Evolutionary conservation across 2,888 invertebrate genomes (phyloP).

Genomic region (Prosopocoilus inquinatus): DNA sequence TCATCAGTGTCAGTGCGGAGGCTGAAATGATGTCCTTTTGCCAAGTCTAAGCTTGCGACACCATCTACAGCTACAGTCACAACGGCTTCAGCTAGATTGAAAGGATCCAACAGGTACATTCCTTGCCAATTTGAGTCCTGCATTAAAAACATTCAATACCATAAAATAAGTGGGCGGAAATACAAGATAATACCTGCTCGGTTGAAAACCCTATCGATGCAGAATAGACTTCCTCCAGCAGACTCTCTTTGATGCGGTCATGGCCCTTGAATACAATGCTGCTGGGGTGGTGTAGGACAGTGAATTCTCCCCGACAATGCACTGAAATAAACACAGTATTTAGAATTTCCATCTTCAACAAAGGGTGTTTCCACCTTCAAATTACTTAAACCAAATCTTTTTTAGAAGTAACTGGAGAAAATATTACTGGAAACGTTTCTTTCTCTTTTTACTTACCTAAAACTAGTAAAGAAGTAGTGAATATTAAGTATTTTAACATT

Average conservation of each 20-base stretch:
- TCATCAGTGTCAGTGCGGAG: constrained; percentile 63
- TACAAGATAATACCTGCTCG: constrained; percentile 56
- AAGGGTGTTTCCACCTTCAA: too few species aligned
- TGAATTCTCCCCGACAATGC: constrained; percentile 60
- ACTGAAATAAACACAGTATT: constrained; percentile 1
- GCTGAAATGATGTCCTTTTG: constrained; percentile 58
- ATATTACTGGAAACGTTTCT: neutral
- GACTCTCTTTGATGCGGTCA: constrained; percentile 61
- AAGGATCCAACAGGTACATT: constrained; percentile 66
- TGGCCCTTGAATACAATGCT: constrained; percentile 68
- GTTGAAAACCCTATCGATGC: constrained; percentile 71
- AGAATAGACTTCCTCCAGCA: constrained; percentile 69
- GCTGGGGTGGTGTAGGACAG: constrained; percentile 65
- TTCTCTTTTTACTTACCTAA: constrained; percentile 19
- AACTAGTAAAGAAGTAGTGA: constrained; percentile 18
- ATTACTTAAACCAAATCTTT: too few species aligned
- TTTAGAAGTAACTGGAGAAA: too few species aligned
- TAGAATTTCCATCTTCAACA: too few species aligned
- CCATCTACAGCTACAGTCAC: constrained; percentile 72
- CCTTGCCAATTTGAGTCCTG: constrained; percentile 69
- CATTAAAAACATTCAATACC: constrained; percentile 10
- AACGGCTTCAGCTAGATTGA: constrained; percentile 69
- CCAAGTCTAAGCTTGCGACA: constrained; percentile 54
- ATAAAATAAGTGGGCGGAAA: neutral
- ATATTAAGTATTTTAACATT: constrained; percentile 23